phyloP scores from a whole-genome alignment of 2,797 vertebrate species.

The Parauchenoglanis punctatus region DNA sequence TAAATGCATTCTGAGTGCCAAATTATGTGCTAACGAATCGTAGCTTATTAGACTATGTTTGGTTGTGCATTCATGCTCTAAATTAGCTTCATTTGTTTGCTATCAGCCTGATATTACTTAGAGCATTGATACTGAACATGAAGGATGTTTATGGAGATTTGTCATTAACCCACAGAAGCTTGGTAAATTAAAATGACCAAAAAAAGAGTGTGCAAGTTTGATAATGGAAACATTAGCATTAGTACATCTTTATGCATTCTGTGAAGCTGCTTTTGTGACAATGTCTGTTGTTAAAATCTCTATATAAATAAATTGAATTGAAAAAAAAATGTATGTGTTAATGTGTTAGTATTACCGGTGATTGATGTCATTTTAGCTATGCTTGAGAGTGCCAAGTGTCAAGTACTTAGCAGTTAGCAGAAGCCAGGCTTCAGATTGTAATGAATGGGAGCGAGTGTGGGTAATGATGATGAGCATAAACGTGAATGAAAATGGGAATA shows the following conservation, averaged over 20 bases:
- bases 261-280: no score
- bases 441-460: conserved; percentile 25
- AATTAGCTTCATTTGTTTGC: conserved; percentile 1
- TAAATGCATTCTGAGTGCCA: background rate
- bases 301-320: no score
- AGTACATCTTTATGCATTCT: conserved; percentile 1
- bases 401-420: conserved; percentile 20
- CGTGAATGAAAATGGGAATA: conserved; percentile 50
- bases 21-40: background rate
- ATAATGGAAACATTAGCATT: background rate
- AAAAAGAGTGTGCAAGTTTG: background rate
- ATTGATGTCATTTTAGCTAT: background rate
- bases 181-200: conserved; percentile 9
- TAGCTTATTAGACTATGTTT: background rate
- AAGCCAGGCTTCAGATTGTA: conserved; percentile 23
- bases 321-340: background rate
- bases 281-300: no score
- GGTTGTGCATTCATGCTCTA: conserved; percentile 2
- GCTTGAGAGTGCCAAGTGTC: conserved; percentile 24
- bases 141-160: background rate
- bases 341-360: conserved; percentile 7
- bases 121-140: background rate
- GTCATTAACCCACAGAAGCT: background rate
- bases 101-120: background rate
- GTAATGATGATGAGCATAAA: conserved; percentile 39